A percentile compares a stretch with the other conserved stretches of the same genome.
phyloP scores from a whole-genome alignment of 2,888 invertebrate genomes.

The Cactoblastis cactorum region DNA sequence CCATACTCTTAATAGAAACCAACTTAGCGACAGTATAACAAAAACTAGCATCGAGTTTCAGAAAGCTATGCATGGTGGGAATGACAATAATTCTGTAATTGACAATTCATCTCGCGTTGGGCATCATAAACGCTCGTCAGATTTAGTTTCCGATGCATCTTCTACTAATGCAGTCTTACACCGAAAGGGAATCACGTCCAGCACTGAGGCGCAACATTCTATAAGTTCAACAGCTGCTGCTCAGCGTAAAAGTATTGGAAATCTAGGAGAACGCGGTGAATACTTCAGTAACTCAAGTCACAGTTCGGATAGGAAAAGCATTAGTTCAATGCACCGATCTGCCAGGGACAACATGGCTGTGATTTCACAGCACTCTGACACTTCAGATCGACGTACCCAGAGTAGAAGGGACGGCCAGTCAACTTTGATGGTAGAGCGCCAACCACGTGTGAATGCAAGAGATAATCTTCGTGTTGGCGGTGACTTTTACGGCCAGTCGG shows the following conservation, averaged over 20 bases:
- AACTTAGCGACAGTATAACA: slow-evolving; percentile 66
- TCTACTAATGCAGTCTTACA: slow-evolving; percentile 88
- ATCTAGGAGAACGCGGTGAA: slow-evolving; percentile 86
- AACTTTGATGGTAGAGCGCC: slow-evolving; percentile 77
- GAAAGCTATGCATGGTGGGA: slow-evolving; percentile 69
- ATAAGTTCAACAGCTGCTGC: slow-evolving; percentile 87
- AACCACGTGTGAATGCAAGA: slow-evolving; percentile 79
- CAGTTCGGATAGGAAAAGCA: slow-evolving; percentile 85
- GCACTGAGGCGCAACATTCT: slow-evolving; percentile 86
- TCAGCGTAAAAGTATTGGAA: slow-evolving; percentile 89
- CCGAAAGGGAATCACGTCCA: slow-evolving; percentile 83
- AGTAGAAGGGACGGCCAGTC: slow-evolving; percentile 76
- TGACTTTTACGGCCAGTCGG: slow-evolving; percentile 86
- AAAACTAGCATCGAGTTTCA: slow-evolving; percentile 77
- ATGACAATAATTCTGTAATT: slow-evolving; percentile 30
- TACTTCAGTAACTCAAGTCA: slow-evolving; percentile 83
- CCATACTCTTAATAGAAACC: slow-evolving; percentile 59
- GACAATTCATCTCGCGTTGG: slow-evolving; percentile 56
- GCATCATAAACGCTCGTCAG: slow-evolving; percentile 86
- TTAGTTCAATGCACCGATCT: slow-evolving; percentile 88
- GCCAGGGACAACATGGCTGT: slow-evolving; percentile 74
- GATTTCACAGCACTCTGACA: slow-evolving; percentile 74
- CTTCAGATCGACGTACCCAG: slow-evolving; percentile 54
- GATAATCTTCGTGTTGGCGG: slow-evolving; percentile 87
- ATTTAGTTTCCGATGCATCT: slow-evolving; percentile 86